Evolutionary conservation across 2,797 vertebrate genomes (phyloP).

Genomic region (Lithobates sylvaticus): DNA sequence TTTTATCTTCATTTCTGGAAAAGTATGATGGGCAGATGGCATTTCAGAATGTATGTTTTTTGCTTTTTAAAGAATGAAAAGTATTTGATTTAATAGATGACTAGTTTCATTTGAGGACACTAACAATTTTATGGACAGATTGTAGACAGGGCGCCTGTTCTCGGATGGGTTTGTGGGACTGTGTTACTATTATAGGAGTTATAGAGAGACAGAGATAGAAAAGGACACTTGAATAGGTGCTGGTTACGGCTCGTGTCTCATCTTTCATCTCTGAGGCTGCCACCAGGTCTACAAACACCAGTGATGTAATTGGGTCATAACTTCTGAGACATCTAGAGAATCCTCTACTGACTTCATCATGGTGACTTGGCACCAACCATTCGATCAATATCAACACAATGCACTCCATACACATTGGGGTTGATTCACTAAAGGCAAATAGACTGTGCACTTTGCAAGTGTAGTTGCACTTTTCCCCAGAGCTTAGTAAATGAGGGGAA

Average conservation of each 20-base stretch:
- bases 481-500: too few relatives aligned
- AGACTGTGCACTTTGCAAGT: too few relatives aligned
- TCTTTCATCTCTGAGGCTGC: not conserved
- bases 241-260: not conserved
- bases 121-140: not conserved
- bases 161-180: not conserved
- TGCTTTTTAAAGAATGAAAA: not conserved
- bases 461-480: too few relatives aligned
- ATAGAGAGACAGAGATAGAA: slow-evolving; percentile 12
- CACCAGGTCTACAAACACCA: not conserved
- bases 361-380: too few relatives aligned
- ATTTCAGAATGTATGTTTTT: too few relatives aligned
- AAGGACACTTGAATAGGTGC: not conserved
- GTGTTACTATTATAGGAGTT: not conserved
- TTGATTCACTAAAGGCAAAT: too few relatives aligned
- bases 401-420: too few relatives aligned
- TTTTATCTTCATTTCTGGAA: too few relatives aligned
- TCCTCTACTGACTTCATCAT: not conserved
- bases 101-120: too few relatives aligned
- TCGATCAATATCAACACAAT: too few relatives aligned
- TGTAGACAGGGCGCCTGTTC: not conserved
- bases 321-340: not conserved
- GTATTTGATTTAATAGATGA: not conserved
- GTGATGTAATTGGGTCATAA: not conserved
- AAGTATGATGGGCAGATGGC: not conserved